Percentiles rank a stretch among this genome's conserved stretches.
phyloP scores from a whole-genome alignment of 2,113 vertebrate species.

The Myocastor coypus region DNA sequence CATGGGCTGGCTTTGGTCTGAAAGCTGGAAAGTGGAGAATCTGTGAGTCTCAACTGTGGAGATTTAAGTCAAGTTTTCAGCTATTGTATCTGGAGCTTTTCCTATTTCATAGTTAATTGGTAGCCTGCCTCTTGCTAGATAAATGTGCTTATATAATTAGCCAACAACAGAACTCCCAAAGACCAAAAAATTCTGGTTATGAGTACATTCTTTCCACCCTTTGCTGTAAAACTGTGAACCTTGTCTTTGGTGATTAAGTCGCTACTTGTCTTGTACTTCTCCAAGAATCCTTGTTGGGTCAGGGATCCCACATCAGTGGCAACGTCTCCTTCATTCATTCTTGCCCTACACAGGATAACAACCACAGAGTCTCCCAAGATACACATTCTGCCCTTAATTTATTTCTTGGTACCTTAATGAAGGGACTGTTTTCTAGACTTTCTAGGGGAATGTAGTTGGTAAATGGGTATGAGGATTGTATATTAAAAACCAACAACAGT shows the following conservation, averaged over 20 bases:
- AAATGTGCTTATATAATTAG: not conserved
- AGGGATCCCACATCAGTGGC: not conserved
- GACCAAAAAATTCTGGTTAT: not conserved
- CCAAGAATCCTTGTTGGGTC: not conserved
- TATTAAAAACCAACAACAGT: not conserved
- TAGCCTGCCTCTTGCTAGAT: not conserved
- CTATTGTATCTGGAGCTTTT: not conserved
- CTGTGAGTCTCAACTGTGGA: not conserved
- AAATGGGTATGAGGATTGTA: not conserved
- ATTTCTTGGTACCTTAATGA: not conserved
- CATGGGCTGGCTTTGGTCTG: not conserved
- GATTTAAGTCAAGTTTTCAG: not conserved
- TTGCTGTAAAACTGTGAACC: not conserved
- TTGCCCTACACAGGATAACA: not conserved
- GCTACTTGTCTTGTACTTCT: not conserved
- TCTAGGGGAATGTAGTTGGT: not conserved
- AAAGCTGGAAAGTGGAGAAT: not conserved
- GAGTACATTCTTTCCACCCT: not conserved
- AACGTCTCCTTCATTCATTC: not conserved
- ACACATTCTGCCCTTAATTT: not conserved
- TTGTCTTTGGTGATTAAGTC: not conserved
- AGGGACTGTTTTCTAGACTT: not conserved
- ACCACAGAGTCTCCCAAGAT: not conserved
- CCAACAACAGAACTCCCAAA: not conserved
- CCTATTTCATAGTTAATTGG: not conserved